Conservation (phyloP, 2,888 invertebrate genomes). For the Athrips mouffetella region DNA sequence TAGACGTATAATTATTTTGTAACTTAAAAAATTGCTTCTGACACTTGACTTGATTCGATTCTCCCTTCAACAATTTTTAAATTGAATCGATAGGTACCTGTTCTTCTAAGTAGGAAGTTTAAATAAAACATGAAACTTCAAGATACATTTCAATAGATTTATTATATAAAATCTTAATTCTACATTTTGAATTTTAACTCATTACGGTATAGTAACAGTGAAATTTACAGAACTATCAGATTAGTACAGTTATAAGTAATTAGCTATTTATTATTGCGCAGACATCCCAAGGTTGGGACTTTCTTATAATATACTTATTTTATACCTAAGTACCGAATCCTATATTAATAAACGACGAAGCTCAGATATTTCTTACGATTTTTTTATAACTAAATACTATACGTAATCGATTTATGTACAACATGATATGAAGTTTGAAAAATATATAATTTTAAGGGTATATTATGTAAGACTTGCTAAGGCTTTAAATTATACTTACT, state of each 20-base stretch:
- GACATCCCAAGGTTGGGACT: slow-evolving; percentile 54
- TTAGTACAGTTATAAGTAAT: slow-evolving; percentile 68
- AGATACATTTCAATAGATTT: slow-evolving; percentile 75
- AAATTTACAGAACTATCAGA: slow-evolving; percentile 73
- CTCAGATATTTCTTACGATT: slow-evolving; percentile 74
- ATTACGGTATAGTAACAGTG: slow-evolving; percentile 68
- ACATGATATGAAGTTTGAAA: slow-evolving; percentile 59
- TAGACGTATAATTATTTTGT: too few species aligned
- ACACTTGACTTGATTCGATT: too few species aligned
- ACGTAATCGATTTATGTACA: slow-evolving; percentile 66
- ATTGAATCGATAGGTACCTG: too few species aligned
- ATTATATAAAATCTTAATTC: slow-evolving; percentile 78
- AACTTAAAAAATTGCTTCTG: too few species aligned
- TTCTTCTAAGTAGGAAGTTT: not conserved
- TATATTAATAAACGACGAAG: slow-evolving; percentile 73
- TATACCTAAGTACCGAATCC: slow-evolving; percentile 65
- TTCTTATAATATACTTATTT: slow-evolving; percentile 58
- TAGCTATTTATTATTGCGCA: slow-evolving; percentile 75
- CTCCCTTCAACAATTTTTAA: too few species aligned
- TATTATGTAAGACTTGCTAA: not conserved
- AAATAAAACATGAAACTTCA: slow-evolving; percentile 48
- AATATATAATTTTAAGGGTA: slow-evolving; percentile 1
- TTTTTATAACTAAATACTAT: slow-evolving; percentile 32
- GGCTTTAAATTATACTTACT: not conserved
- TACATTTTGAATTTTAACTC: slow-evolving; percentile 71